Conservation (phyloP, 2,797 vertebrate species). For the Odontamblyopus rebecca region DNA sequence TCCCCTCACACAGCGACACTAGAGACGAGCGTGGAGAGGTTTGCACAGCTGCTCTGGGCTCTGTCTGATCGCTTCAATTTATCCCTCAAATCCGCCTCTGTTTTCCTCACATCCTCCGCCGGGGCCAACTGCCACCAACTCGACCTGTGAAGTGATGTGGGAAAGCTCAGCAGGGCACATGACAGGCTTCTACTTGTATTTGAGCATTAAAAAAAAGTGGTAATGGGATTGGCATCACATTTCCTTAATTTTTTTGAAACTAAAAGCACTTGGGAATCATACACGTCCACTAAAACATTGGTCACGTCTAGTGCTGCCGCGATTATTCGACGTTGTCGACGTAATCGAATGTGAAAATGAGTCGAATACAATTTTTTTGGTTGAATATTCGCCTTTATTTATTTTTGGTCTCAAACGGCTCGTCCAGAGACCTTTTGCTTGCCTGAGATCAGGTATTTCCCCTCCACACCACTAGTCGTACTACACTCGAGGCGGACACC, state of each 20-base stretch:
- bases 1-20: slow-evolving; percentile 46
- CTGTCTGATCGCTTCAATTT: slow-evolving; percentile 45
- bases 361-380: too few relatives aligned
- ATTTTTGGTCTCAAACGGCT: too few relatives aligned
- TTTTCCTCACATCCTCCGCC: slow-evolving; percentile 35
- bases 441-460: too few relatives aligned
- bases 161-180: neutral
- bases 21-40: slow-evolving; percentile 48
- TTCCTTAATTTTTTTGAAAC: neutral
- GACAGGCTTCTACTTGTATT: neutral
- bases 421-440: too few relatives aligned
- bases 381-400: too few relatives aligned
- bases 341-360: too few relatives aligned
- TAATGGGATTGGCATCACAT: neutral
- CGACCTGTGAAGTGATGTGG: slow-evolving; percentile 22
- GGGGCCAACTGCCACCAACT: slow-evolving; percentile 38
- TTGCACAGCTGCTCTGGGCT: slow-evolving; percentile 55
- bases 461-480: too few relatives aligned
- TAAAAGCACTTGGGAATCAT: neutral
- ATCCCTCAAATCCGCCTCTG: slow-evolving; percentile 47
- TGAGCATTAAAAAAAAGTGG: neutral
- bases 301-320: too few relatives aligned
- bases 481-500: too few relatives aligned
- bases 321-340: too few relatives aligned
- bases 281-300: neutral